Evolutionary conservation across 2,888 invertebrate species (phyloP), one percentile per base, ranked within the genome.

Genomic region (Agrochola macilenta): DNA sequence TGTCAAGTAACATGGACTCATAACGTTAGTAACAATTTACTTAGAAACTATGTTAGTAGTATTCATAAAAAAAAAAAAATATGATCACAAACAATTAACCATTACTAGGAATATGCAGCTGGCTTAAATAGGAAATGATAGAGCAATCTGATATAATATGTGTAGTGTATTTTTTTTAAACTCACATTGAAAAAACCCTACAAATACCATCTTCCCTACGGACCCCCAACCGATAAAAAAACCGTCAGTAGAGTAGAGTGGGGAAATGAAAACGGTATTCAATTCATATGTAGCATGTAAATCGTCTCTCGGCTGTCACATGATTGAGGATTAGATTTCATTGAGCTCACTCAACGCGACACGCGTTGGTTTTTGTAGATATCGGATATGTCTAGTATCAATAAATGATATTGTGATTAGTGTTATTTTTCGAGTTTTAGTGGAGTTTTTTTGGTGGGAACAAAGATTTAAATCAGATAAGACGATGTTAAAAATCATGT

Each of bases 191-290:
- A 26, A 68, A 76, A 69, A 7, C 23, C 11, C 1, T n/a, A n/a
- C 30, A 69, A 17, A 3, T 54, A 35, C 43, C 7, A 58, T 20
- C 43, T 4, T 1, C 0, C 5, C 17, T 5, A 84, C 81, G 80
- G 93, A 92, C 86, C 94, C 89, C 95, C 88, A 83, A 87, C 76
- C 76, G 81, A 84, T 90, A 90, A 92, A 82, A 93, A 91, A 88
- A 85, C 81, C 79, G 78, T 66, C 76, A 65, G 79, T 72, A 76
- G 73, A 88, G 74, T 60, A 65, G 69, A 87, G 85, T 88, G 90
- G 91, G 92, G 92, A 93, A 93, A 94, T 94, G 92, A 93, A 94
- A 93, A 90, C 91, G 90, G 90, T 90, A 90, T 93, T 93, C 91
- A 92, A 93, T 93, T 92, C 93, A 90, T 88, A 86, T 82, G 87